These are phyloP conservation scores for Brevimyrus niger DNA, from an alignment of 2,113 vertebrate species.

Conservation along the genomic window DNA sequence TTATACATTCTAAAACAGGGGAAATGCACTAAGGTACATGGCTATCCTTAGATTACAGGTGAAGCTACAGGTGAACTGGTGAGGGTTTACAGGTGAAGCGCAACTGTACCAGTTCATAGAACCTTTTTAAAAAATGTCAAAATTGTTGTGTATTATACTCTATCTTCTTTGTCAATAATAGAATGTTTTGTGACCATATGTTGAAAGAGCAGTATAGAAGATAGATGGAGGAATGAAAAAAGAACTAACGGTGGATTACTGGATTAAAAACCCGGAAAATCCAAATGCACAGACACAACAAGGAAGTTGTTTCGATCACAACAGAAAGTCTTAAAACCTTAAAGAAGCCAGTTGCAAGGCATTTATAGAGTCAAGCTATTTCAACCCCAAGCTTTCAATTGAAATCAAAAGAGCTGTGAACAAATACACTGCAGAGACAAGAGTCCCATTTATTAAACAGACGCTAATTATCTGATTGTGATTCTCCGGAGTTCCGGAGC, in stretches of 20 bases:
- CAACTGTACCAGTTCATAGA: neutral
- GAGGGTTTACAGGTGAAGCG: neutral
- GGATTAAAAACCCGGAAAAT: neutral
- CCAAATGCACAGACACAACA: neutral
- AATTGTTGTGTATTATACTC: neutral
- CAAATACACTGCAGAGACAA: neutral
- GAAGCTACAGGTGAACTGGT: too few species aligned
- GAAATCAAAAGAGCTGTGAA: neutral
- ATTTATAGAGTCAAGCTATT: neutral
- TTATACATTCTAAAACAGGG: neutral
- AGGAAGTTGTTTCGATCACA: neutral
- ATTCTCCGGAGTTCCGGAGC: neutral
- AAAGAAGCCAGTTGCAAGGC: neutral
- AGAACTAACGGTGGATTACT: neutral
- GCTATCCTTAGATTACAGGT: neutral
- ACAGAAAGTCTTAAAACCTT: neutral
- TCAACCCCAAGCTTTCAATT: neutral
- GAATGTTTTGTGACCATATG: neutral
- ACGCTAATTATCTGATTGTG: neutral
- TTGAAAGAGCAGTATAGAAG: neutral
- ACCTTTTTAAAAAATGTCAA: neutral
- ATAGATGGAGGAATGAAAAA: neutral
- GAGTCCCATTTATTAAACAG: neutral
- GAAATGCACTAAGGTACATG: neutral
- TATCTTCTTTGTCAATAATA: neutral